Percentiles rank a stretch among this genome's conserved stretches.
Conservation (phyloP, 2,113 vertebrate genomes). For the Sturnira hondurensis region DNA sequence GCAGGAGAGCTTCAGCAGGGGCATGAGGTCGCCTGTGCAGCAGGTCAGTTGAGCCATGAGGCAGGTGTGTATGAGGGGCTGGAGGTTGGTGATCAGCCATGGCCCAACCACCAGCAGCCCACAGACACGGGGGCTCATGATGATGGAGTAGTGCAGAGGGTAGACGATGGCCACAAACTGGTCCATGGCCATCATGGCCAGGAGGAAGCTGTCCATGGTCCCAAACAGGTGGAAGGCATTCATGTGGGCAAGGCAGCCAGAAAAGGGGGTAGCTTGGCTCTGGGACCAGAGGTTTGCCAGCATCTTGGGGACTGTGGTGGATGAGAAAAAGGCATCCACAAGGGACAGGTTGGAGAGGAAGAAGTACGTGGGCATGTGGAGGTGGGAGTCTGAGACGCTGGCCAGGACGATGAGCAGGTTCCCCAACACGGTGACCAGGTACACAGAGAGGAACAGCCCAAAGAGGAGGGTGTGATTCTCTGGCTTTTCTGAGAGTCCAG, state of each 20-base stretch:
- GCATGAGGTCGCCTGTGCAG: slow-evolving; percentile 50
- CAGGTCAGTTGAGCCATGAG: slow-evolving; percentile 68
- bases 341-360: slow-evolving; percentile 66
- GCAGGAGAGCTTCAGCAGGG: slow-evolving; percentile 70
- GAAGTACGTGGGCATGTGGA: slow-evolving; percentile 63
- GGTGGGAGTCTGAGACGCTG: background rate
- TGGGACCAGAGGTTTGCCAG: slow-evolving; percentile 36
- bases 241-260: slow-evolving; percentile 63
- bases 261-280: slow-evolving; percentile 16
- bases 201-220: slow-evolving; percentile 68
- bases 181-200: slow-evolving; percentile 66
- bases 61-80: slow-evolving; percentile 66
- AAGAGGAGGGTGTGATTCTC: slow-evolving; percentile 48
- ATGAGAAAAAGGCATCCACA: background rate
- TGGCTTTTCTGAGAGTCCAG: slow-evolving; percentile 50
- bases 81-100: slow-evolving; percentile 57
- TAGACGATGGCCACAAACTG: slow-evolving; percentile 56
- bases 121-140: slow-evolving; percentile 50
- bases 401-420: slow-evolving; percentile 60
- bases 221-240: slow-evolving; percentile 65
- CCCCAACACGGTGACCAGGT: slow-evolving; percentile 51
- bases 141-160: slow-evolving; percentile 21
- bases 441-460: slow-evolving; percentile 35
- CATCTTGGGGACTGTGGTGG: slow-evolving; percentile 66
- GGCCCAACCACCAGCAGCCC: slow-evolving; percentile 2